Conservation (phyloP, 2,797 vertebrate genomes). For the Danio kyathit region DNA sequence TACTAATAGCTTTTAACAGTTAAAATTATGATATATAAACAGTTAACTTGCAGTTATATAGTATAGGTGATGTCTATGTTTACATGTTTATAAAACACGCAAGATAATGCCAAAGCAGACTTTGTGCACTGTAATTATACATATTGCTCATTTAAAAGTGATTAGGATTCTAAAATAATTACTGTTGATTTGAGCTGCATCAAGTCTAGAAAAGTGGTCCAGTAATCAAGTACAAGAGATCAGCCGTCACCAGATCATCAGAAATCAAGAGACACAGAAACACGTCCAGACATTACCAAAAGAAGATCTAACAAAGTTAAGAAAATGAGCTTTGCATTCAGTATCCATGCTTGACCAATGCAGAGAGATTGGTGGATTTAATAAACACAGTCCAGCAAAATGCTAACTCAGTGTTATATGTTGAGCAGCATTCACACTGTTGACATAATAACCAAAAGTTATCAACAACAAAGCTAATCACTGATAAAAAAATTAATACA, state of each 20-base stretch:
- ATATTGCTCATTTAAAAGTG: neutral
- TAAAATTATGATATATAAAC: too few relatives aligned
- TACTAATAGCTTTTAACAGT: too few relatives aligned
- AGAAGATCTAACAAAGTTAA: constrained; percentile 7
- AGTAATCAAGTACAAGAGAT: constrained; percentile 9
- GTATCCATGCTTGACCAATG: constrained; percentile 6
- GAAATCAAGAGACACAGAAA: constrained; percentile 56
- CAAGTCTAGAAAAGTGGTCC: neutral
- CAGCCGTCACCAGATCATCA: constrained; percentile 74
- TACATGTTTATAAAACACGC: too few relatives aligned
- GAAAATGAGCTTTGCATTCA: neutral
- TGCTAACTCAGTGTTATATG: constrained; percentile 11
- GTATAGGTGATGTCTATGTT: too few relatives aligned
- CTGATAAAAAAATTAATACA: neutral
- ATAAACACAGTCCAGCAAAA: constrained; percentile 59
- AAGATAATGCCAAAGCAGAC: too few relatives aligned
- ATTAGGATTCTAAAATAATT: neutral
- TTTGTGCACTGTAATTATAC: too few relatives aligned
- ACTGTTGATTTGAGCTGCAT: neutral
- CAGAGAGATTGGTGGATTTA: neutral
- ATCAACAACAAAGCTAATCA: too few relatives aligned
- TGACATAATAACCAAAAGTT: too few relatives aligned
- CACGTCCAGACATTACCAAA: constrained; percentile 29
- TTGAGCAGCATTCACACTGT: neutral
- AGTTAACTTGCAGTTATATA: too few relatives aligned